Percentiles rank a stretch among this genome's conserved stretches.
These are phyloP conservation scores for Diachasma alloeum DNA, from an alignment of 1,140 invertebrate genomes.

Conservation along the genomic window DNA sequence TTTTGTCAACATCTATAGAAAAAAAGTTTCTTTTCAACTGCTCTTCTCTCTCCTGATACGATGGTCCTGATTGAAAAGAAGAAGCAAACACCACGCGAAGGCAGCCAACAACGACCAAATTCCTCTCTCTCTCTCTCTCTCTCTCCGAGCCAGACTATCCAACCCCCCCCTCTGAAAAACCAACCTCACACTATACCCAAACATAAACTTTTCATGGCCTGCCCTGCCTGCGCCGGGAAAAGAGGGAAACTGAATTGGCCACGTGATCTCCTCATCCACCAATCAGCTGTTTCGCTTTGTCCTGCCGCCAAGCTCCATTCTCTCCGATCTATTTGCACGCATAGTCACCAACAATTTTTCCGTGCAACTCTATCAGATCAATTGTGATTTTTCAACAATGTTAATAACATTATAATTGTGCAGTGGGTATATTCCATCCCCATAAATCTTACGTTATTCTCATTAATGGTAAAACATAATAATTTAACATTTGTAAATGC, in stretches of 20 bases:
- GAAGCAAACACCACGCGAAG: too few species aligned
- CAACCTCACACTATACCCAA: too few species aligned
- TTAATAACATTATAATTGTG: constrained; percentile 30
- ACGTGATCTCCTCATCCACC: constrained; percentile 61
- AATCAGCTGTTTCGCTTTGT: constrained; percentile 69
- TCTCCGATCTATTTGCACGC: constrained; percentile 64
- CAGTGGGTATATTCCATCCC: constrained; percentile 37
- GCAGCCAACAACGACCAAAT: too few species aligned
- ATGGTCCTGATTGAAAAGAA: too few species aligned
- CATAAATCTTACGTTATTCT: not conserved
- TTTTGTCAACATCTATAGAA: too few species aligned
- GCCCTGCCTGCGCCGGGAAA: constrained; percentile 1
- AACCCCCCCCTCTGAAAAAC: too few species aligned
- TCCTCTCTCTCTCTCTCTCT: too few species aligned
- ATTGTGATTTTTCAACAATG: constrained; percentile 12
- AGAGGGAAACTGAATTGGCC: constrained; percentile 37
- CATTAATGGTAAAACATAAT: not conserved
- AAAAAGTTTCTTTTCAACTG: too few species aligned
- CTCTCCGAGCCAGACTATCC: too few species aligned
- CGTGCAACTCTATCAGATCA: constrained; percentile 33
- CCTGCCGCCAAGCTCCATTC: constrained; percentile 68
- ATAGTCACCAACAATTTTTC: constrained; percentile 57
- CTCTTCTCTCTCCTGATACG: too few species aligned
- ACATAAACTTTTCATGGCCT: too few species aligned
- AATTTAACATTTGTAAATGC: constrained; percentile 56